Base-by-base conservation (phyloP, 2,797 vertebrate genomes). In the Florisuga fusca region DNA sequence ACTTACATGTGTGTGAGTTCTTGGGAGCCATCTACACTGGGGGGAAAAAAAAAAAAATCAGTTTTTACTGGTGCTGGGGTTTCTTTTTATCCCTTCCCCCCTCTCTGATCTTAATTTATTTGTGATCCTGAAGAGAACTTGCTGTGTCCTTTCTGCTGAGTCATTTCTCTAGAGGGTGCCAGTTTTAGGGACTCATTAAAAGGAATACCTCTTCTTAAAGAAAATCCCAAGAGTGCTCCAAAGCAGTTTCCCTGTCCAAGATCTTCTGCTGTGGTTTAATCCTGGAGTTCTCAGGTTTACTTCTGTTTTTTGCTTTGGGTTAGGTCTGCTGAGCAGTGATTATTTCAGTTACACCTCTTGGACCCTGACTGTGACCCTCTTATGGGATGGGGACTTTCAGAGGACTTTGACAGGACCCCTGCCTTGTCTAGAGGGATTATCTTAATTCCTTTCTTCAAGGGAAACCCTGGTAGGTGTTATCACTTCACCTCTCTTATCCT, bases 101-200 rank as follows among this genome's bases (percentile, higher is more conserved):
- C 10, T 4, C 23, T 9, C 34, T 3, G 10, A 34, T 84, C 54
- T 80, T 72, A 34, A 64, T 74, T 90, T 76, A 2, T 45, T 73
- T 80, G 21, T 29, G 29, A 87, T 68, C 43, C n/a, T 9, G 84
- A 25, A 71, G 74, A 77, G 78, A 68, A 58, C 34, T 91, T 62
- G 50, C 46, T 87, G 27, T 3, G 33, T 72, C 51, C 38, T 75
- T 72, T 75, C 75, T 95, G 64, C 90, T 50, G 84, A 91, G 51
- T 85, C 75, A 89, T 91, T 82, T 90, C 87, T 78, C 87, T 5
- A 36, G 87, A 46, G 87, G 46, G 68, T 1, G 19, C 61, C 61
- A 41, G 15, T 62, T 87, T 84, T 58, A 87, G 78, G 89, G 72
- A 82, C 81, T 87, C 73, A 59, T 64, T 94, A 81, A 77, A 90